Percentiles rank a stretch among this genome's conserved stretches.
Conservation (phyloP, 1,140 invertebrate genomes). For the Bombyx mori region ASM3026992v2 NC_085116.1:5283501-5284000, state of each 20-base stretch:
- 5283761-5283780: constrained; percentile 82
- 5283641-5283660: constrained; percentile 88
- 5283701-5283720: constrained; percentile 91
- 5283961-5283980: constrained; percentile 80
- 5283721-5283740: constrained; percentile 92
- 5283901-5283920: constrained; percentile 89
- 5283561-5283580: constrained; percentile 3
- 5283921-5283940: constrained; percentile 87
- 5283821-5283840: constrained; percentile 84
- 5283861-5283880: constrained; percentile 91
- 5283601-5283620: constrained; percentile 20
- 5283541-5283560: constrained; percentile 16
- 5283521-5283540: constrained; percentile 24
- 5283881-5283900: constrained; percentile 79
- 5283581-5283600: not conserved
- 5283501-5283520: constrained; percentile 19
- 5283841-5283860: constrained; percentile 90
- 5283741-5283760: constrained; percentile 89
- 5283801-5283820: constrained; percentile 90
- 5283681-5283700: constrained; percentile 93
- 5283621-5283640: constrained; percentile 88
- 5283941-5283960: constrained; percentile 85
- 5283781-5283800: constrained; percentile 78
- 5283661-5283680: constrained; percentile 92
- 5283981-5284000: constrained; percentile 54